Base-by-base conservation (phyloP, 2,888 invertebrate species). In the Calameuta filiformis region DNA sequence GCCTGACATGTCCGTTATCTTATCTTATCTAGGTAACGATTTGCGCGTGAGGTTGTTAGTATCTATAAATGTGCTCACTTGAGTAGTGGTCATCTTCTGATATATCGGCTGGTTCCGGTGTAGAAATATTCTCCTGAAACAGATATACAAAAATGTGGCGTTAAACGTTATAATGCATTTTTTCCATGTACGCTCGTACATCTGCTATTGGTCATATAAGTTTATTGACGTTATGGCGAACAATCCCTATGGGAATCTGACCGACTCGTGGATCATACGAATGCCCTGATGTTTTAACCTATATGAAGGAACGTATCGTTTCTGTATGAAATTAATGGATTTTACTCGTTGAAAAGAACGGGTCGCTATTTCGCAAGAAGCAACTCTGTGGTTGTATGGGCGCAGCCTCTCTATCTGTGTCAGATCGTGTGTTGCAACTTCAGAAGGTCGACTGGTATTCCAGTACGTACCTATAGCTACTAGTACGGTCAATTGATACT, bases 61-160 rank as follows among this genome's bases (percentile, higher is more conserved):
- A 56, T 56, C 56, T 23, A 56, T 56, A 56, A 56, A 56, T 81
- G 81, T 85, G 85, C 94, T 94, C 92, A 95, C 95, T 94, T 89
- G 94, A 93, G 89, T 94, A 95, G 86, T 95, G 95, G 85, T 95
- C 95, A 83, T 95, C 95, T 84, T 95, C 95, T 84, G 93, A 94
- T 91, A 94, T 94, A 85, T 95, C 95, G 4, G 93, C 92, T 12
- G 95, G 94, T 87, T 95, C 95, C 37, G 95, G 94, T 68, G 95
- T 95, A 81, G 93, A 92, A 84, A 95, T 92, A 87, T 94, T 95
- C 88, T 95, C 95, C 95, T 95, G 94, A 12, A 95, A 95, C 92
- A 87, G 86, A 87, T 85, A 82, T 85, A 83, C 83, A 83, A 79
- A 80, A 76, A 82, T 76, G 9, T 1, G 23, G 56, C 9, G 56